phyloP scores from a whole-genome alignment of 2,888 invertebrate species.

The Pardosa pseudoannulata region DNA sequence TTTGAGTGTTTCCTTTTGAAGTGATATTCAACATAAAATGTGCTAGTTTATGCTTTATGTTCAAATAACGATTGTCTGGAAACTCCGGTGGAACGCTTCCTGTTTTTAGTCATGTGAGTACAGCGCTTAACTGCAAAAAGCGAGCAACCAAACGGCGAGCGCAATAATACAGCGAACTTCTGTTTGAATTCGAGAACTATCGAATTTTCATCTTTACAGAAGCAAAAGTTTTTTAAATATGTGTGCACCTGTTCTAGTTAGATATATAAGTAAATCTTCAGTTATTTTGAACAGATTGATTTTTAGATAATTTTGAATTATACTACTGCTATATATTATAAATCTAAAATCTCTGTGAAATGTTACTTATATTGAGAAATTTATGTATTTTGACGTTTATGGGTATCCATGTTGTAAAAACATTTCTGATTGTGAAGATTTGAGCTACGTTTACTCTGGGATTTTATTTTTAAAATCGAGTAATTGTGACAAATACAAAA shows the following conservation, averaged over 20 bases:
- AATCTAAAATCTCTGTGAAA: slow-evolving; percentile 21
- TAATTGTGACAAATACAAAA: no score
- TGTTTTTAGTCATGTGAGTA: background rate
- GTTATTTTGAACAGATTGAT: slow-evolving; percentile 17
- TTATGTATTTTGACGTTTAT: slow-evolving; percentile 8
- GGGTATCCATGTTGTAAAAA: slow-evolving; percentile 1
- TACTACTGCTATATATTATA: background rate
- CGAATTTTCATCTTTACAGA: background rate
- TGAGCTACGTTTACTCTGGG: no score
- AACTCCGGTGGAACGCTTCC: background rate
- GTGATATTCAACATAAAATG: no score
- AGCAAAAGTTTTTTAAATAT: background rate
- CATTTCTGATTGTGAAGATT: no score
- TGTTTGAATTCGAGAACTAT: background rate
- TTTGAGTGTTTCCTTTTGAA: no score
- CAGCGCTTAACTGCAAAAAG: background rate
- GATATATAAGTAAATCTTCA: slow-evolving; percentile 20
- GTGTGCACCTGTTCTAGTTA: slow-evolving; percentile 17
- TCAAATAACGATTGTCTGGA: no score
- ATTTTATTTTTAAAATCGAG: no score
- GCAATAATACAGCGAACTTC: background rate
- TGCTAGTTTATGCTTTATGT: no score
- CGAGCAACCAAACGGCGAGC: background rate
- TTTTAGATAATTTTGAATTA: slow-evolving; percentile 24
- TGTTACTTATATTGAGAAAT: slow-evolving; percentile 25